Conservation (phyloP, 2,797 vertebrate genomes). For the Dermochelys coriacea region DNA sequence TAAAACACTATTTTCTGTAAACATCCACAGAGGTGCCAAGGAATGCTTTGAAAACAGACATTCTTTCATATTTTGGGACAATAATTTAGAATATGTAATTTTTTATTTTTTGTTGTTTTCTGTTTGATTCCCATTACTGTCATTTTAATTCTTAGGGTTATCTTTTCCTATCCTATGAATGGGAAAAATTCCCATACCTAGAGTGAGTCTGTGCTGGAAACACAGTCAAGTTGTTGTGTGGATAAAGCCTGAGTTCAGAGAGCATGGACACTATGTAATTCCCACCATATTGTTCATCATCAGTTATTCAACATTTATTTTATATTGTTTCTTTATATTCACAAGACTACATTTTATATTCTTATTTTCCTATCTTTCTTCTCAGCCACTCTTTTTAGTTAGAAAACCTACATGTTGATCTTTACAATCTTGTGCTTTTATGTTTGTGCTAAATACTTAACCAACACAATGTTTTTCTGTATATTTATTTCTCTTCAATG, state of each 20-base stretch:
- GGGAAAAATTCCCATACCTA: rapidly evolving
- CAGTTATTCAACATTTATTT: neutral
- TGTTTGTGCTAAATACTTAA: neutral
- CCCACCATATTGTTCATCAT: neutral
- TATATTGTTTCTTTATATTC: neutral
- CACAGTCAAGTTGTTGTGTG: neutral
- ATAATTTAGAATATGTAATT: neutral
- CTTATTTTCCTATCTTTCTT: neutral
- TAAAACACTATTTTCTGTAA: neutral
- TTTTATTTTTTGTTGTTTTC: neutral
- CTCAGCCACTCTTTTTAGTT: neutral
- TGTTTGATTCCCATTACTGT: neutral
- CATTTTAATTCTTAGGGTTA: neutral
- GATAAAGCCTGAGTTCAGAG: neutral
- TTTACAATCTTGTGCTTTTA: neutral
- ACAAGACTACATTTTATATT: neutral
- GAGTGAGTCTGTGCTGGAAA: neutral
- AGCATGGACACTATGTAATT: neutral
- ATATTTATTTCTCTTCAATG: neutral
- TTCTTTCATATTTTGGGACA: neutral
- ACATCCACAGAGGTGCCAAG: neutral
- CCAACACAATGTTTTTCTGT: neutral
- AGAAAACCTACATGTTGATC: neutral
- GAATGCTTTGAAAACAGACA: neutral
- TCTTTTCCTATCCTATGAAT: neutral